These are phyloP conservation scores for Urechis unicinctus DNA, from an alignment of 2,888 invertebrate genomes.

Conservation along the genomic window DNA sequence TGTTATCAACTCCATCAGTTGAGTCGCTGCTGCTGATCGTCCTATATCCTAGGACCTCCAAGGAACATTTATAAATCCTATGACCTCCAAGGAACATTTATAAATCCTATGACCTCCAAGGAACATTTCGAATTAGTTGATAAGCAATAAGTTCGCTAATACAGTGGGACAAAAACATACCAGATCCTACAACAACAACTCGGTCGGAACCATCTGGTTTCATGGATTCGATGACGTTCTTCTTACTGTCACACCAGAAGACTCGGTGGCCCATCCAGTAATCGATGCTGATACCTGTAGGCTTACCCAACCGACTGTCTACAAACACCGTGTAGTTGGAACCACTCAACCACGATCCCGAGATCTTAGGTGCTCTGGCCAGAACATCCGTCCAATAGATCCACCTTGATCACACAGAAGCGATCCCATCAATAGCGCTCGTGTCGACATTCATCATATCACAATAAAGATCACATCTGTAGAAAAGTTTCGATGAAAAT, in stretches of 20 bases:
- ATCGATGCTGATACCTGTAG: conserved; percentile 75
- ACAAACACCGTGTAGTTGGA: conserved; percentile 74
- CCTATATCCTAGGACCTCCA: too few relatives aligned
- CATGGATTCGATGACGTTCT: conserved; percentile 43
- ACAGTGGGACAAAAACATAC: too few relatives aligned
- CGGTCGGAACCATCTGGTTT: conserved; percentile 42
- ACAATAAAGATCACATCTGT: not conserved
- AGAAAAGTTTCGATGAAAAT: too few relatives aligned
- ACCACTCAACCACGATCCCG: conserved; percentile 95
- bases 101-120: too few relatives aligned
- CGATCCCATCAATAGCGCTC: not conserved
- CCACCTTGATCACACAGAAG: conserved; percentile 54
- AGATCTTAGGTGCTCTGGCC: conserved; percentile 77
- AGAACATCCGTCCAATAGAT: conserved; percentile 95
- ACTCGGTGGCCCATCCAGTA: conserved; percentile 67
- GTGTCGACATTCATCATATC: not conserved
- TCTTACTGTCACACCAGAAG: conserved; percentile 93
- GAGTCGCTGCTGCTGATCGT: too few relatives aligned
- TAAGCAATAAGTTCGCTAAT: too few relatives aligned
- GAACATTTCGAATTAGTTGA: too few relatives aligned
- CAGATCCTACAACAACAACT: conserved; percentile 24
- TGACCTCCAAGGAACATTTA: too few relatives aligned
- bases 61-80: too few relatives aligned
- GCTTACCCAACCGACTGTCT: conserved; percentile 49
- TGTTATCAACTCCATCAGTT: too few relatives aligned